Base-by-base conservation (phyloP, 2,113 vertebrate genomes). In the Boleophthalmus pectinirostris region DNA sequence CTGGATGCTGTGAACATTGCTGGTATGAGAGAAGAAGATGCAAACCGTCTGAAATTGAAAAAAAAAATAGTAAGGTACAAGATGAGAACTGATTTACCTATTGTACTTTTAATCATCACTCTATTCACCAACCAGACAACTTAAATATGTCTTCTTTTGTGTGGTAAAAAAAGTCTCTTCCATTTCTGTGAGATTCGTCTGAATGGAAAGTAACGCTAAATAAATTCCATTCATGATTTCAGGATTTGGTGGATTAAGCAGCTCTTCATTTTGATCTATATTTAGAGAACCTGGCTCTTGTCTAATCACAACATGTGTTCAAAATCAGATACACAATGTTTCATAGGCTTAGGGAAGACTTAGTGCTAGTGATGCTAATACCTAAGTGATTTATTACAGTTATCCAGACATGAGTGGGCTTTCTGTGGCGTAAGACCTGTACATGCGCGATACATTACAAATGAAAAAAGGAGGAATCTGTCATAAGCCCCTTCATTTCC, bases 211-310 rank as follows among this genome's bases (percentile, higher is more conserved):
- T 68, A 69, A 67, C 53, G 25, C 47, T 14, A 10, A 79, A 74
- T 70, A 14, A 79, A 79, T 81, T 77, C 61, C 68, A 54, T 79
- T 83, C 66, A 68, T 74, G 67, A 57, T 78, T 72, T 75, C 23
- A 29, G 64, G 77, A 73, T 81, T 81, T 54, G 68, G 47, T 72
- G 66, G 78, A 85, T 90, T 85, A 79, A 57, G 49, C 3, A 64
- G 78, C 69, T 79, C 74, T 68, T 79, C 53, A 65, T 66, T 66
- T 29, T 21, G 60, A 74, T 84, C 80, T 71, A 75, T 82, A 85
- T 82, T 78, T 74, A 79, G 69, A 79, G 71, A n/a, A 69, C 72
- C 61, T 56, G 29, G 57, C 57, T 60, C 14, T 15, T 24, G 57
- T 10, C 58, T 61, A 18, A 61, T 61, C 10, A n/a, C 47, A 38